A percentile compares a stretch with the other conserved stretches of the same genome.
These are phyloP conservation scores for Peromyscus nudipes DNA, from an alignment of 2,797 vertebrate genomes.

Conservation along the genomic window DNA sequence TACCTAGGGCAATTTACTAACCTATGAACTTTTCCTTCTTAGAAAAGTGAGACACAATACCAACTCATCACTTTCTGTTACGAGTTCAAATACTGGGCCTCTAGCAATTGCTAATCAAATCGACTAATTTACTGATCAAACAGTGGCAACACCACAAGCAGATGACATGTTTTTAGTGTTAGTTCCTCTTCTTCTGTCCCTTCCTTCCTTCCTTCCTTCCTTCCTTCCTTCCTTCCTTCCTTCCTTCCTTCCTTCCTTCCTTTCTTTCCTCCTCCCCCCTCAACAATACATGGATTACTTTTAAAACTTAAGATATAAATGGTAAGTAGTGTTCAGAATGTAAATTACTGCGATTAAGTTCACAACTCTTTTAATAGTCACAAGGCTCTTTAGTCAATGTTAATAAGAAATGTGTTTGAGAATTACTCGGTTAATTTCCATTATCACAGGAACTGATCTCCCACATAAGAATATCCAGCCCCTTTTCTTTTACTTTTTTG, in stretches of 20 bases:
- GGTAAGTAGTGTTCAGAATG: background rate
- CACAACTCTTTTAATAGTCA: background rate
- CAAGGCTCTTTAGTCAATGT: background rate
- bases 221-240: no score
- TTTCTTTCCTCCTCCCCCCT: background rate
- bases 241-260: no score
- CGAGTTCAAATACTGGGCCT: slow-evolving; percentile 6
- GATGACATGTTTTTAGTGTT: background rate
- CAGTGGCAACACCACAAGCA: slow-evolving; percentile 4
- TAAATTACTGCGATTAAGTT: background rate
- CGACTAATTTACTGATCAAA: background rate
- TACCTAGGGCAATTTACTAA: slow-evolving; percentile 28
- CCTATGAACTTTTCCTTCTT: slow-evolving; percentile 23
- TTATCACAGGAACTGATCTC: background rate
- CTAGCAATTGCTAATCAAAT: background rate
- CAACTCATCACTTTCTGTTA: slow-evolving; percentile 46
- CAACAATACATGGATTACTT: slow-evolving; percentile 19
- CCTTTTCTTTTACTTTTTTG: background rate
- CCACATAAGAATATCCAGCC: background rate
- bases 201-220: background rate
- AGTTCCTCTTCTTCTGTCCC: background rate
- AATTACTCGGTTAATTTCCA: slow-evolving; percentile 4
- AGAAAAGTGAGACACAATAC: slow-evolving; percentile 6
- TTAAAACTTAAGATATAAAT: slow-evolving; percentile 15
- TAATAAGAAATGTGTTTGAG: slow-evolving; percentile 8